Conservation (phyloP, 2,888 invertebrate genomes). For the Anthrax anthrax region DNA sequence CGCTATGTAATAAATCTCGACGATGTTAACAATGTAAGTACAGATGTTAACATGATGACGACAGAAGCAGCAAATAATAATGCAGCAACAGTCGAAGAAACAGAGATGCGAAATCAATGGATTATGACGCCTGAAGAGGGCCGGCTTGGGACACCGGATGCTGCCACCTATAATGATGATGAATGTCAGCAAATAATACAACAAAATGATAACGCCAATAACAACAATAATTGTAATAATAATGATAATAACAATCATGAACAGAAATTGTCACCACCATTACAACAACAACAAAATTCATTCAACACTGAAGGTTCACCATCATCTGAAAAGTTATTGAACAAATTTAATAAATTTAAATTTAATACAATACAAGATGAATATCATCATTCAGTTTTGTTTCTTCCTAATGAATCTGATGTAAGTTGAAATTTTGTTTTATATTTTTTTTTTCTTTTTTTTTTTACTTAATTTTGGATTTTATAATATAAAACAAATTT, state of each 20-base stretch:
- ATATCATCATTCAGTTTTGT: slow-evolving; percentile 53
- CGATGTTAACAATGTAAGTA: slow-evolving; percentile 32
- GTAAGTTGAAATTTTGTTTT: slow-evolving; percentile 36
- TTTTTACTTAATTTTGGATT: too few relatives aligned
- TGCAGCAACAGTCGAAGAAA: slow-evolving; percentile 29
- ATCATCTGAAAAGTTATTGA: slow-evolving; percentile 34
- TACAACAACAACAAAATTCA: slow-evolving; percentile 10
- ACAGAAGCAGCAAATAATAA: slow-evolving; percentile 28
- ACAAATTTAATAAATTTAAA: slow-evolving; percentile 51
- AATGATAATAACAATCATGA: slow-evolving; percentile 4
- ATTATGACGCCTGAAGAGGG: slow-evolving; percentile 39
- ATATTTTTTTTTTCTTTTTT: too few relatives aligned
- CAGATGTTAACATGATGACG: slow-evolving; percentile 23
- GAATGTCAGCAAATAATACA: slow-evolving; percentile 10
- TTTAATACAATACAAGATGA: slow-evolving; percentile 52
- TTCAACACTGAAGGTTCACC: background rate
- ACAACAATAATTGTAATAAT: slow-evolving; percentile 8
- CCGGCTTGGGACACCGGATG: slow-evolving; percentile 48
- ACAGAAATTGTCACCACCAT: slow-evolving; percentile 9
- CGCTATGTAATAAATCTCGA: slow-evolving; percentile 35
- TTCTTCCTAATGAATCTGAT: slow-evolving; percentile 48
- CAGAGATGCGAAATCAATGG: slow-evolving; percentile 33
- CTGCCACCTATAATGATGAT: slow-evolving; percentile 32
- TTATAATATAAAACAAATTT: too few relatives aligned
- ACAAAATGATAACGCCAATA: slow-evolving; percentile 16